phyloP scores from a whole-genome alignment of 1,140 invertebrate species.

The Hyposmocoma kahamanoa region DNA sequence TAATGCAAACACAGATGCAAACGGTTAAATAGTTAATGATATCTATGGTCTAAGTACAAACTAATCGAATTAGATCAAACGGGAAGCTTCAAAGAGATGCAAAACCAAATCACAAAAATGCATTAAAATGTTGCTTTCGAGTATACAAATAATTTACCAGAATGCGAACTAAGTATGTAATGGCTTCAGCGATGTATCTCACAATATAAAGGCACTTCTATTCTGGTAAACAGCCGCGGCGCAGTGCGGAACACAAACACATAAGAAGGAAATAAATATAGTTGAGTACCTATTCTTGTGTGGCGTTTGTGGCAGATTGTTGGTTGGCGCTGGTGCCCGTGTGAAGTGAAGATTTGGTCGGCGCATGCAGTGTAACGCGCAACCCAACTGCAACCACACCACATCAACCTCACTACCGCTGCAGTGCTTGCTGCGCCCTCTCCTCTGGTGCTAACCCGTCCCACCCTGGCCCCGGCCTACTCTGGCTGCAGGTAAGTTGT shows the following conservation, averaged over 20 bases:
- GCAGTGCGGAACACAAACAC: slow-evolving; percentile 68
- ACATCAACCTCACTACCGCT: slow-evolving; percentile 63
- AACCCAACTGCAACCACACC: slow-evolving; percentile 72
- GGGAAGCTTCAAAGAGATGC: slow-evolving; percentile 51
- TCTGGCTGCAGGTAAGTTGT: slow-evolving; percentile 20
- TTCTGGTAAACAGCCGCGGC: slow-evolving; percentile 49
- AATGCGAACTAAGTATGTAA: slow-evolving; percentile 46
- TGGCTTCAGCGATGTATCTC: slow-evolving; percentile 45
- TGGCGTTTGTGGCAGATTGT: slow-evolving; percentile 62
- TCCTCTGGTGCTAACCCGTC: neutral
- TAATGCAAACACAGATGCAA: slow-evolving; percentile 34
- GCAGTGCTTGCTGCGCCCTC: slow-evolving; percentile 13
- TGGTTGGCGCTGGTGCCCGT: slow-evolving; percentile 65
- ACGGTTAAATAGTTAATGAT: slow-evolving; percentile 56
- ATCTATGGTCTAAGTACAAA: slow-evolving; percentile 33
- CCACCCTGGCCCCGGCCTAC: slow-evolving; percentile 6
- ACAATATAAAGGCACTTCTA: slow-evolving; percentile 49
- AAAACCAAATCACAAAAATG: slow-evolving; percentile 56
- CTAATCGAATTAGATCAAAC: slow-evolving; percentile 51
- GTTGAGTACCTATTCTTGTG: slow-evolving; percentile 69
- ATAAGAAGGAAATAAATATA: slow-evolving; percentile 64
- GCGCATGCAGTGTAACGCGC: slow-evolving; percentile 72
- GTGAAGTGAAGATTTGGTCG: slow-evolving; percentile 69
- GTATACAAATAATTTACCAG: slow-evolving; percentile 40
- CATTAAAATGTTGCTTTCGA: slow-evolving; percentile 69